Evolutionary conservation across 2,797 vertebrate species (phyloP), one percentile per base, ranked within the genome.

Genomic region (Remorina albescens): DNA sequence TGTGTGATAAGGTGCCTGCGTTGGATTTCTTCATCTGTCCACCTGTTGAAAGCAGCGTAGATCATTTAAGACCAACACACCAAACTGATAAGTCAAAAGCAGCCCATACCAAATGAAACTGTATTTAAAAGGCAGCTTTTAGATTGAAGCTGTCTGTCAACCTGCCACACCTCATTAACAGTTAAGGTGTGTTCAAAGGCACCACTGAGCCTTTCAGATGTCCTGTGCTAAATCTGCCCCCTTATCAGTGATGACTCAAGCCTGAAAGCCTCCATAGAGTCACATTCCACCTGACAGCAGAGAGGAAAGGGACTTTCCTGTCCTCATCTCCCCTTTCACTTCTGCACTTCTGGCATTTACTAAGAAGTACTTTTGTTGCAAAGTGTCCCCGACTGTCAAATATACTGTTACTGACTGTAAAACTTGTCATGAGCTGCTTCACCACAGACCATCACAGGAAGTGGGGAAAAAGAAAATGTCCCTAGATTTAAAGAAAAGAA

Each of bases 271-370:
- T 71, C 50, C 74, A 73, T 73, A 60, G 85, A 81, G 72, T 56
- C 81, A 78, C 85, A 91, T 91, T 91, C 86, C 90, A 87, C 87
- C 90, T 88, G 88, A 76, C 83, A 82, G 74, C 78, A 62, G 71
- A 82, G 36, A 71, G 78, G 76, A 85, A 63, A 68, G 86, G 90
- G 90, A 88, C 88, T 93, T 92, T 89, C 86, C 88, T 72, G 57
- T 71, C 55, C 73, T 69, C 77, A 81, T 73, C 77, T 75, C 80
- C 75, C 76, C 61, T 51, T 82, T 53, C 36, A 80, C 42, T 16
- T 5, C 21, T 56, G 56, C 25, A 74, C 54, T 70, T 67, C 41
- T 77, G 86, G 76, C 51, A 86, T 86, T 85, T 69, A 56, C 63
- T n/a, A 1, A 67, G 68, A 86, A 71, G 51, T 64, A 64, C 51